Base-by-base conservation (phyloP, 2,113 vertebrate genomes). In the Syrrhaptes paradoxus region DNA sequence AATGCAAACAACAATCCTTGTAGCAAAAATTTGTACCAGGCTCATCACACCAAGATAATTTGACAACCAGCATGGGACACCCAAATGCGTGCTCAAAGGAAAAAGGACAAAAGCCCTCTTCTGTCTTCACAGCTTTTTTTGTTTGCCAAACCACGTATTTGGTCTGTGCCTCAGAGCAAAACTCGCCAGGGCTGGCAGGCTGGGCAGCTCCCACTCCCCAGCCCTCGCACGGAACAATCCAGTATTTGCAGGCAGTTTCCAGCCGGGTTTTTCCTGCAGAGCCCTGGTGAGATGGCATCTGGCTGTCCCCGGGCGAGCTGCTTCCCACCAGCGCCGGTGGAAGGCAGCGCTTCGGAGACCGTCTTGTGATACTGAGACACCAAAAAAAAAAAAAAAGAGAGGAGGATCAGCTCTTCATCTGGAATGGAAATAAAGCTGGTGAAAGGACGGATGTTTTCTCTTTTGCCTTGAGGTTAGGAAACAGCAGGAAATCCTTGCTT, bases 401-500 rank as follows among this genome's bases (percentile, higher is more conserved):
- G 13, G 22, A 90, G 70, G 43, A 93, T 89, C 74, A 71, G 51
- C 58, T 93, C 92, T 95, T 94, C 90, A 93, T 92, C 91, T 97
- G 81, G 55, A 74, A 89, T 87, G 57, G 75, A 95, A 97, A 94
- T 74, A 88, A 96, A 97, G 95, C 73, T 96, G 96, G 74, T 97
- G 94, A 94, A 96, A 95, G 91, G 95, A 89, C 5, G 76, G 71
- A 72, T 96, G 93, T 95, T 95, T 95, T 93, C 95, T 90, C 92
- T 94, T 95, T 65, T 89, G 93, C 93, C 79, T 92, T 96, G 95
- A 96, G 96, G 95, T 97, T 96, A 95, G 79, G 81, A 92, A 93
- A 90, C 95, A 97, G 95, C 93, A 95, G 96, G 95, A 81, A 74
- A 48, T 36, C 61, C 92, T 96, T 95, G 95, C 85, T 93, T 93